These are phyloP conservation scores for Lycophotia porphyrea DNA, from an alignment of 2,888 invertebrate species.

Conservation along the genomic window DNA sequence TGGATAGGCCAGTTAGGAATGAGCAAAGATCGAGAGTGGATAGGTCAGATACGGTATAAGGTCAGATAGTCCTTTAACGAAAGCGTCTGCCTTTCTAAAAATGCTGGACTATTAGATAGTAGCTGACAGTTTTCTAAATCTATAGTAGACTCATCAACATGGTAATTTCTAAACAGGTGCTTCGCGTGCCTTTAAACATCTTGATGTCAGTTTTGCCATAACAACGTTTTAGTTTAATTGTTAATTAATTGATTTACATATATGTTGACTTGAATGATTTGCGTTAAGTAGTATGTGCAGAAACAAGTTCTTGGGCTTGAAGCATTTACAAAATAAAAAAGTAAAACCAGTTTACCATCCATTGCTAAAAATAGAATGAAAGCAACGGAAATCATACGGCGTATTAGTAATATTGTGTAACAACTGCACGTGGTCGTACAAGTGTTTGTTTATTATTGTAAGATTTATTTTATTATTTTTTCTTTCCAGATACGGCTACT, in stretches of 20 bases:
- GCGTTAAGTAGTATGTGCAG: background rate
- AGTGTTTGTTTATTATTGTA: background rate
- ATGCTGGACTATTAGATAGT: conserved; percentile 51
- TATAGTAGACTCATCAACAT: conserved; percentile 53
- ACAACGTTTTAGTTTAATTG: conserved; percentile 17
- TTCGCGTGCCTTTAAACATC: conserved; percentile 39
- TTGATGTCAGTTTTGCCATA: conserved; percentile 21
- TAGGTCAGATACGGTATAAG: conserved; percentile 48
- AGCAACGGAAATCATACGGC: conserved; percentile 1
- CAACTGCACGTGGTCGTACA: background rate
- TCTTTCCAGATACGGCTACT: conserved; percentile 88
- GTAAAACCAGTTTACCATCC: conserved; percentile 1
- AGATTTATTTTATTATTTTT: conserved; percentile 51
- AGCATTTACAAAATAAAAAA: conserved; percentile 12
- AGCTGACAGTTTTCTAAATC: conserved; percentile 60
- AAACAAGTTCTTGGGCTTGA: conserved; percentile 18
- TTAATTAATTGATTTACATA: conserved; percentile 15
- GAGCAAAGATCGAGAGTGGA: conserved; percentile 59
- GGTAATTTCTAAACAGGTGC: conserved; percentile 63
- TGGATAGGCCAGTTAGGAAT: conserved; percentile 60
- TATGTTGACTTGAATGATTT: background rate
- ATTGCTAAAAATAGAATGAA: conserved; percentile 10
- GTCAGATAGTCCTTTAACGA: conserved; percentile 50
- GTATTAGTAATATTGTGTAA: conserved; percentile 7
- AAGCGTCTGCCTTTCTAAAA: conserved; percentile 62